phyloP scores from a whole-genome alignment of 2,797 vertebrate genomes.

The Podarcis lilfordi region DNA sequence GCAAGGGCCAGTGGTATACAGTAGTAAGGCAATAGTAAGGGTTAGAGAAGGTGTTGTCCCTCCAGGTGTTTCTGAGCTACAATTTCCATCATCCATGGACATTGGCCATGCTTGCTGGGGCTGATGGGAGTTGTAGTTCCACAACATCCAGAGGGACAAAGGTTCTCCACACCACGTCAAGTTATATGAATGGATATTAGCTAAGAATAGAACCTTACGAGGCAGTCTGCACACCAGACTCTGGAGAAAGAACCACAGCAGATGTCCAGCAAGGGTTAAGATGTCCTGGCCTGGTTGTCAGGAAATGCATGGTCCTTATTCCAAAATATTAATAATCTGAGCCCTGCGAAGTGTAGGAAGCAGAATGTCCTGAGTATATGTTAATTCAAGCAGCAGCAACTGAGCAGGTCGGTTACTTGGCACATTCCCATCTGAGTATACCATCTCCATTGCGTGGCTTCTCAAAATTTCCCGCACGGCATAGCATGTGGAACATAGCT shows the following conservation, averaged over 20 bases:
- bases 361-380: not conserved
- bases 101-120: no score
- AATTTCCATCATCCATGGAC: no score
- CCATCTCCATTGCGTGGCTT: not conserved
- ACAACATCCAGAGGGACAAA: no score
- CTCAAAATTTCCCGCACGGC: slow-evolving; percentile 15
- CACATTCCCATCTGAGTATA: no score
- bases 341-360: not conserved
- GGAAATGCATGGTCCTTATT: not conserved
- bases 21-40: not conserved
- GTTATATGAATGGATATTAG: not conserved
- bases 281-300: not conserved
- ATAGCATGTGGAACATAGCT: not conserved
- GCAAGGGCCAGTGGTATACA: no score
- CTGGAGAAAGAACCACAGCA: no score
- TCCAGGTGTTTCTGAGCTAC: no score
- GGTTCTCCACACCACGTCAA: not conserved
- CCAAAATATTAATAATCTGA: not conserved
- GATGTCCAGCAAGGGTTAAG: not conserved
- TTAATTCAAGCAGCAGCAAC: not conserved
- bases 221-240: not conserved
- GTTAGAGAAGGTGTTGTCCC: not conserved
- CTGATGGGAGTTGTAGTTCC: no score
- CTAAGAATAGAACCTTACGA: not conserved
- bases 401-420: not conserved